Evolutionary conservation across 2,797 vertebrate genomes (phyloP).

Genomic region (Sebastes reedi): DNA sequence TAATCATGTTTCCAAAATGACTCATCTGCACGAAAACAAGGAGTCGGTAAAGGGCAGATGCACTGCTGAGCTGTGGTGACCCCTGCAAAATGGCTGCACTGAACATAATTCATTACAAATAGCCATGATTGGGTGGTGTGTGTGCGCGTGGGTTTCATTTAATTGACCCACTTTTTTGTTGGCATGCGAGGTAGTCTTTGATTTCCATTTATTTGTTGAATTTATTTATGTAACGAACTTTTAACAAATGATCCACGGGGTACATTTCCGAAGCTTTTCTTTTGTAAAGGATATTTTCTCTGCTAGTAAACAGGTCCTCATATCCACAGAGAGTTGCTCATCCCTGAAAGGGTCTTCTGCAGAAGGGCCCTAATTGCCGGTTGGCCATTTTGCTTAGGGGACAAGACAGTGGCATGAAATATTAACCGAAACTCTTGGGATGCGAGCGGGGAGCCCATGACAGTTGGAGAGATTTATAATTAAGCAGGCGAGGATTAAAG

Average conservation of each 20-base stretch:
- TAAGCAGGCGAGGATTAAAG: slow-evolving; percentile 75
- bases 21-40: slow-evolving; percentile 46
- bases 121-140: not conserved
- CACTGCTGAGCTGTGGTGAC: slow-evolving; percentile 32
- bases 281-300: not conserved
- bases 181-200: not conserved
- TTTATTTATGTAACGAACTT: not conserved
- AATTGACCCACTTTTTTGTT: not conserved
- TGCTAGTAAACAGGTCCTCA: slow-evolving; percentile 41
- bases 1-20: slow-evolving; percentile 60
- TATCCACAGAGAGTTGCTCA: slow-evolving; percentile 29
- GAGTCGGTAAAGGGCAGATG: slow-evolving; percentile 47
- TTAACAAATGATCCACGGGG: too few species aligned
- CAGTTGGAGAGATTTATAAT: slow-evolving; percentile 82
- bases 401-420: slow-evolving; percentile 64
- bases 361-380: slow-evolving; percentile 60
- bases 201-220: not conserved
- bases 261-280: not conserved
- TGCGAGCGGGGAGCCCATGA: slow-evolving; percentile 51
- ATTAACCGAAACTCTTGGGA: slow-evolving; percentile 72
- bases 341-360: slow-evolving; percentile 31
- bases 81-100: slow-evolving; percentile 35
- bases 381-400: slow-evolving; percentile 56
- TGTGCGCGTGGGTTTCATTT: slow-evolving; percentile 16
- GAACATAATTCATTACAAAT: slow-evolving; percentile 46